phyloP scores from a whole-genome alignment of 2,113 vertebrate genomes.

The Indri indri region DNA sequence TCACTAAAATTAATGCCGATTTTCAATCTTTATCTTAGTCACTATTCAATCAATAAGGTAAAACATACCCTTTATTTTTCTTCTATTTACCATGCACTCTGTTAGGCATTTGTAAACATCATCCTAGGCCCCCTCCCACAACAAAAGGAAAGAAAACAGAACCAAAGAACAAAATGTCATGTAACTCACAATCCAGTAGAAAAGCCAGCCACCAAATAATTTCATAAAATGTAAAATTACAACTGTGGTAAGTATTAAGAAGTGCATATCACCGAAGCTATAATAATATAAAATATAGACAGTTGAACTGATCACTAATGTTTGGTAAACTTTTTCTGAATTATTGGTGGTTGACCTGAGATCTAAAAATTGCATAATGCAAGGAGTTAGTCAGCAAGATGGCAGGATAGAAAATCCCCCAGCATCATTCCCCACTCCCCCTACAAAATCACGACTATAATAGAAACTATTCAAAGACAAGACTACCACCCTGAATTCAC shows the following conservation, averaged over 20 bases:
- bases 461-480: neutral
- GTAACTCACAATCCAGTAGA: neutral
- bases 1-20: neutral
- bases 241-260: neutral
- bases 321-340: neutral
- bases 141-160: neutral
- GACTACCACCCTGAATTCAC: neutral
- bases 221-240: neutral
- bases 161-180: neutral
- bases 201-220: neutral
- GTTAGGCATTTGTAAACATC: neutral
- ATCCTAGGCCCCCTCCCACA: neutral
- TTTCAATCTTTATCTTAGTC: neutral
- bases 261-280: neutral
- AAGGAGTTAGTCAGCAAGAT: neutral
- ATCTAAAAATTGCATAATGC: neutral
- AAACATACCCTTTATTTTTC: neutral
- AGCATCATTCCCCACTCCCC: neutral
- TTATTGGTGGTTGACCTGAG: neutral
- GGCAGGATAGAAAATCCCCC: neutral
- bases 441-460: neutral
- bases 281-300: neutral
- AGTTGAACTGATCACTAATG: neutral
- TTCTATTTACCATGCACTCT: neutral
- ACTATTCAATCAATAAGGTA: neutral